These are phyloP conservation scores for Anneissia japonica DNA, from an alignment of 35 echinoderm and acorn worm species.

Conservation along the genomic window DNA sequence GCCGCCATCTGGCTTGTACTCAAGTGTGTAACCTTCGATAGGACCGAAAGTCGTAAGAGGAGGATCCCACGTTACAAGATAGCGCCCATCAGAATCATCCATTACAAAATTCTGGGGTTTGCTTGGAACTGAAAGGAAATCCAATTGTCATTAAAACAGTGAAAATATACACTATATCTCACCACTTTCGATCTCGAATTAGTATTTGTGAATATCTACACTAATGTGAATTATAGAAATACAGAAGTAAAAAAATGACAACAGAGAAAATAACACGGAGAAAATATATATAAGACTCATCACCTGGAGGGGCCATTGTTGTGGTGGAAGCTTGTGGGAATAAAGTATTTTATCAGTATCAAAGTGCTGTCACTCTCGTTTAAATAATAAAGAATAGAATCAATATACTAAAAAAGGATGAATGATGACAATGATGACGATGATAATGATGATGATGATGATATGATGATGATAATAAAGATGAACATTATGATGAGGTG, in stretches of 20 bases:
- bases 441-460: not conserved
- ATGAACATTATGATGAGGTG: not conserved
- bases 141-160: too few relatives aligned
- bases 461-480: too few relatives aligned
- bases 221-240: too few relatives aligned
- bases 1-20: conserved; percentile 39
- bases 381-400: not conserved
- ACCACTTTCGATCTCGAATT: too few relatives aligned
- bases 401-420: not conserved
- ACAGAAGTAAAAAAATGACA: too few relatives aligned
- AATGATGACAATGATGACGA: not conserved
- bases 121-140: conserved; percentile 78
- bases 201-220: too few relatives aligned
- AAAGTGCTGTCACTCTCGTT: not conserved
- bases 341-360: not conserved
- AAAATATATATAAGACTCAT: too few relatives aligned
- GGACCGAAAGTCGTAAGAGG: conserved; percentile 63
- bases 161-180: too few relatives aligned
- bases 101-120: conserved; percentile 47
- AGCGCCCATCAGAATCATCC: conserved; percentile 13
- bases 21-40: conserved; percentile 45
- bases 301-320: not conserved
- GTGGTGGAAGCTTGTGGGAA: not conserved
- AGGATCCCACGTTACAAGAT: conserved; percentile 49
- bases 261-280: too few relatives aligned